Conservation (phyloP, 2,797 vertebrate genomes). For the Heteromormyrus szaboi region DNA sequence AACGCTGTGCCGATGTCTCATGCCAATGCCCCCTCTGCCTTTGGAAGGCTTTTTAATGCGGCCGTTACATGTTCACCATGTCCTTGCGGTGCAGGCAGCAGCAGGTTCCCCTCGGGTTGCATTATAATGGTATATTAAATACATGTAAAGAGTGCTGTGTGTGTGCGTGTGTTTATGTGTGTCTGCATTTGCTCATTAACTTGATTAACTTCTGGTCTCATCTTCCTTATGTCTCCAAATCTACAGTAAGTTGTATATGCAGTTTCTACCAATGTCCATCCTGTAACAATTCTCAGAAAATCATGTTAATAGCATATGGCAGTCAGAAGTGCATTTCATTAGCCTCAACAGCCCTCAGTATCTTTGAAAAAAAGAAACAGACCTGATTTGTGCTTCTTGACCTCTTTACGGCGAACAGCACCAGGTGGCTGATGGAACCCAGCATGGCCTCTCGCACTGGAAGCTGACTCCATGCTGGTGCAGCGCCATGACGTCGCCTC, state of each 20-base stretch:
- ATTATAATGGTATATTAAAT: not conserved
- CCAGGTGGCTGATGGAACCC: constrained; percentile 33
- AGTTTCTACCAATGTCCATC: not conserved
- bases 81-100: not conserved
- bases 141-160: not conserved
- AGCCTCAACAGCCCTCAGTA: constrained; percentile 5
- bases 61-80: not conserved
- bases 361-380: constrained; percentile 23
- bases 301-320: constrained; percentile 4
- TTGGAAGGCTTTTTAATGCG: not conserved
- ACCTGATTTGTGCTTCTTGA: constrained; percentile 37
- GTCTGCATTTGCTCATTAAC: not conserved
- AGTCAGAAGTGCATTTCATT: constrained; percentile 22
- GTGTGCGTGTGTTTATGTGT: not conserved
- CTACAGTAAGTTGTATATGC: not conserved
- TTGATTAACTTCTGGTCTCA: not conserved
- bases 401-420: constrained; percentile 22
- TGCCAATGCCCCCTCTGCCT: constrained; percentile 15
- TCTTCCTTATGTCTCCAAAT: not conserved
- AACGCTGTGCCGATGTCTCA: constrained; percentile 45
- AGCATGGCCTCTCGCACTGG: constrained; percentile 30
- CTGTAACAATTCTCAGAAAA: not conserved
- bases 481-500: constrained; percentile 23
- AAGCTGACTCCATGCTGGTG: constrained; percentile 26
- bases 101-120: not conserved